phyloP scores from a whole-genome alignment of 2,797 vertebrate genomes.

The Liasis olivaceus region DNA sequence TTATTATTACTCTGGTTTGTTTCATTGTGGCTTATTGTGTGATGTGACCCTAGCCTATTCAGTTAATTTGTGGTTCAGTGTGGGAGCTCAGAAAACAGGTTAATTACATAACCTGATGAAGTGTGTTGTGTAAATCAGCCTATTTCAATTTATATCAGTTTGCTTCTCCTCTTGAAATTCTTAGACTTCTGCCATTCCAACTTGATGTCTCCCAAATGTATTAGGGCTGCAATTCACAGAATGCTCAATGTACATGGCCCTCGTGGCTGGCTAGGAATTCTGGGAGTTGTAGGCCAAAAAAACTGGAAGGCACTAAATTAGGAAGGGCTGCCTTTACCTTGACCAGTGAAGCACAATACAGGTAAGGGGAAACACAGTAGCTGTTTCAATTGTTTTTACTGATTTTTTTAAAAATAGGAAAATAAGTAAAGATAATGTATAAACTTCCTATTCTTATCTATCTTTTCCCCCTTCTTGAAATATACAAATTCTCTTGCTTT shows the following conservation, averaged over 20 bases:
- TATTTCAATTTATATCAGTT: not conserved
- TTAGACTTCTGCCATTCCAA: not conserved
- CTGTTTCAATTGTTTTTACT: not conserved
- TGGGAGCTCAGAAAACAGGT: not conserved
- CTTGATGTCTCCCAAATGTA: not conserved
- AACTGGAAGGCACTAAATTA: not conserved
- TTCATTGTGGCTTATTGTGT: not conserved
- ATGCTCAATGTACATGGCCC: not conserved
- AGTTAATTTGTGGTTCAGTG: not conserved
- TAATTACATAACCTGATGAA: not conserved
- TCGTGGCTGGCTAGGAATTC: not conserved
- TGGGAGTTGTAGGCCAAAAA: not conserved
- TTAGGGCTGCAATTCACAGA: not conserved
- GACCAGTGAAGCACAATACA: not conserved
- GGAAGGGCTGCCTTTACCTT: not conserved
- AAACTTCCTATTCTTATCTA: not conserved
- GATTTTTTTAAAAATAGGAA: not conserved
- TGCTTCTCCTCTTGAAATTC: not conserved
- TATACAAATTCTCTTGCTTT: not conserved
- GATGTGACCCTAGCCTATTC: not conserved
- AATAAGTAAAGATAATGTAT: not conserved
- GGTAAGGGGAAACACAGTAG: not conserved
- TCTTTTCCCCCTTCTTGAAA: not conserved
- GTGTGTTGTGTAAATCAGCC: not conserved
- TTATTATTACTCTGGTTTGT: no score